Conservation (phyloP, 2,797 vertebrate species). For the Gobio occitaniae region DNA sequence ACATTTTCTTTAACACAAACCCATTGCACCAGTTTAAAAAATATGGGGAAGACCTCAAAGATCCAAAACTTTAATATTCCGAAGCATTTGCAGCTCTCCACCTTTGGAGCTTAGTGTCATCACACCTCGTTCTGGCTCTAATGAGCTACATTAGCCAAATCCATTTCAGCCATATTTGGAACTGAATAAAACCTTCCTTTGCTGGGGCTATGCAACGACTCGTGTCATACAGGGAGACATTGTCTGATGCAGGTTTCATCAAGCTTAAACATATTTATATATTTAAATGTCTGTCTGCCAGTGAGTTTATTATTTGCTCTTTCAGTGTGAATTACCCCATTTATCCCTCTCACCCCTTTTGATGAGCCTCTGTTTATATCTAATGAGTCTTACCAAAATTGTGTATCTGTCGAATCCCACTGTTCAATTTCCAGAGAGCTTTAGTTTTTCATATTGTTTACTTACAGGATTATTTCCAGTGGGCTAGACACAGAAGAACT, state of each 20-base stretch:
- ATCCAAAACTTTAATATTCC: conserved; percentile 7
- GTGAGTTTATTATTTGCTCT: conserved; percentile 8
- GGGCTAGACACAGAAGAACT: conserved; percentile 15
- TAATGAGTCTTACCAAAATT: conserved; percentile 32
- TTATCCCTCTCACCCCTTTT: conserved; percentile 13
- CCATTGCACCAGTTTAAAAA: neutral
- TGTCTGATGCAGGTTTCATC: conserved; percentile 17
- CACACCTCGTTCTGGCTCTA: conserved; percentile 35
- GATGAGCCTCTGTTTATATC: conserved; percentile 49
- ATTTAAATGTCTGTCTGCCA: conserved; percentile 50
- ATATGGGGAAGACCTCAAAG: neutral
- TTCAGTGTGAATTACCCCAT: conserved; percentile 48
- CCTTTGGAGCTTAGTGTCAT: conserved; percentile 35
- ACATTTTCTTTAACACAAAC: neutral
- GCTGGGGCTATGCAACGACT: neutral
- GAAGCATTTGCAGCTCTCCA: conserved; percentile 27
- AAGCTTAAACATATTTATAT: conserved; percentile 34
- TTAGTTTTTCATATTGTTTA: conserved; percentile 31
- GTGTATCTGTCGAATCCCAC: conserved; percentile 26
- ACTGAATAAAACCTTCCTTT: conserved; percentile 34
- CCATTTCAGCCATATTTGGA: conserved; percentile 46
- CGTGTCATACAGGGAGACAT: neutral
- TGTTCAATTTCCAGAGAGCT: conserved; percentile 25
- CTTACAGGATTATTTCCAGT: conserved; percentile 43
- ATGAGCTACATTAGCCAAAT: conserved; percentile 52